Conservation (phyloP, 2,888 invertebrate genomes). For the Lottia gigantea region DNA sequence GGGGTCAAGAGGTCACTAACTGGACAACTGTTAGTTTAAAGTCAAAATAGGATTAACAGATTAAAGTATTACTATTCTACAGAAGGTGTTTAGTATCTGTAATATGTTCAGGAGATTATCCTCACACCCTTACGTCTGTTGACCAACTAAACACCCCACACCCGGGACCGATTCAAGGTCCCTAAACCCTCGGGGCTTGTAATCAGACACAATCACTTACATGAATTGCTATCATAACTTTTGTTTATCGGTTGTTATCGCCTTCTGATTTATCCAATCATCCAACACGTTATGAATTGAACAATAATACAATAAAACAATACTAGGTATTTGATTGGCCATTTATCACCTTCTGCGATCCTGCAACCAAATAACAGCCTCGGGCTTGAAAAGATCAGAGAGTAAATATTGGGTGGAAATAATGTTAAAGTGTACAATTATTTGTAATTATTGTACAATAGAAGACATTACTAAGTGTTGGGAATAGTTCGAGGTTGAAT, state of each 20-base stretch:
- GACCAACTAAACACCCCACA: neutral
- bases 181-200: neutral
- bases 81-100: constrained; percentile 1
- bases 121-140: constrained; percentile 1
- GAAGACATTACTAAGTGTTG: neutral
- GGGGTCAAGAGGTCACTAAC: too few species aligned
- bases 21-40: too few species aligned
- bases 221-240: constrained; percentile 1
- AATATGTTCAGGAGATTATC: constrained; percentile 1
- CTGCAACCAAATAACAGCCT: neutral
- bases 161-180: neutral
- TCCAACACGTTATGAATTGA: constrained; percentile 1
- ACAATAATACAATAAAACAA: neutral
- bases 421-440: neutral
- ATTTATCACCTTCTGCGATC: constrained; percentile 5
- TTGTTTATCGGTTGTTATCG: constrained; percentile 1
- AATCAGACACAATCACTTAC: neutral
- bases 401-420: constrained; percentile 1
- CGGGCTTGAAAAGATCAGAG: constrained; percentile 7
- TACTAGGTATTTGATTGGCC: constrained; percentile 2
- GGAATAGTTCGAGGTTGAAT: neutral
- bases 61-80: constrained; percentile 1
- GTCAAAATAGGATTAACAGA: neutral
- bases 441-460: neutral
- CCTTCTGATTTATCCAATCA: constrained; percentile 5